Conservation (phyloP, 2,888 invertebrate genomes). For the Drosophila merina region DNA sequence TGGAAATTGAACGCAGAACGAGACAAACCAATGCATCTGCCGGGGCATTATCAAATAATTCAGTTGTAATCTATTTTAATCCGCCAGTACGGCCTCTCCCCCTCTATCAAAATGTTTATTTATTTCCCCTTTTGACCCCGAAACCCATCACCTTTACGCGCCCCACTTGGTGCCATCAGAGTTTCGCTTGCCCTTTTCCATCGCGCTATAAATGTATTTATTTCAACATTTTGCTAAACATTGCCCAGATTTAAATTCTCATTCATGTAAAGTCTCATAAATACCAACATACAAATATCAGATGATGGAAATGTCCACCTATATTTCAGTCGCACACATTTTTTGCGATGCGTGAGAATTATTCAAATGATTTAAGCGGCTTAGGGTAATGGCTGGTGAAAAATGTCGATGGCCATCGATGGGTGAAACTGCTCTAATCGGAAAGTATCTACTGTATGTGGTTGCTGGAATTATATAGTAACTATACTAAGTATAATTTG, state of each 20-base stretch:
- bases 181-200: neutral
- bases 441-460: conserved; percentile 29
- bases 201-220: conserved; percentile 55
- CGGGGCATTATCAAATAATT: conserved; percentile 75
- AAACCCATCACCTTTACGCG: neutral
- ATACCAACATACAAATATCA: conserved; percentile 20
- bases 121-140: conserved; percentile 9
- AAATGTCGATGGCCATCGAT: conserved; percentile 20
- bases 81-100: conserved; percentile 36
- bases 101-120: conserved; percentile 50
- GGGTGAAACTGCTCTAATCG: conserved; percentile 25
- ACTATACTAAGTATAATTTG: conserved; percentile 38
- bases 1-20: conserved; percentile 46
- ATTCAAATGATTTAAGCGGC: conserved; percentile 74
- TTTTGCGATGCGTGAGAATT: conserved; percentile 26
- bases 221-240: conserved; percentile 70
- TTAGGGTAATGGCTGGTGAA: conserved; percentile 65
- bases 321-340: conserved; percentile 47
- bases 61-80: conserved; percentile 73
- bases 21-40: conserved; percentile 33
- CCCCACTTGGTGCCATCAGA: neutral
- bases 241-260: conserved; percentile 59
- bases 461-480: conserved; percentile 55
- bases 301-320: conserved; percentile 62
- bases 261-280: conserved; percentile 35